Conservation (phyloP, 1,140 invertebrate genomes). For the Coboldia fuscipes region DNA sequence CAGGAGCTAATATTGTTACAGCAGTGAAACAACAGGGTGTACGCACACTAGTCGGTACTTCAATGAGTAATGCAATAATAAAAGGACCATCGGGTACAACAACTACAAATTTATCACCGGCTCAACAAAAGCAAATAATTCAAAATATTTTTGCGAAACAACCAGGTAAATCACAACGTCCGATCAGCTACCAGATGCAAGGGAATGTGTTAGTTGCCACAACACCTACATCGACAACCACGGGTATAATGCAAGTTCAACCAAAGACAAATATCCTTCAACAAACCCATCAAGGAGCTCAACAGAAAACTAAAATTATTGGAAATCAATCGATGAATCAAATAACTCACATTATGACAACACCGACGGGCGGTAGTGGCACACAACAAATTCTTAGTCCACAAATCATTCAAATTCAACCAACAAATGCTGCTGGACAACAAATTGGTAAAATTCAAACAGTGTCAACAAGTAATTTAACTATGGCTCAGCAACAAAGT, state of each 20-base stretch:
- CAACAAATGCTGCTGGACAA: background rate
- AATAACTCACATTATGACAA: too few species aligned
- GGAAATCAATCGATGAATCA: too few species aligned
- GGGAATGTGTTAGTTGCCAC: slow-evolving; percentile 1
- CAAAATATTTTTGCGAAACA: slow-evolving; percentile 2
- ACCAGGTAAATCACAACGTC: slow-evolving; percentile 2
- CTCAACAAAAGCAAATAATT: slow-evolving; percentile 13
- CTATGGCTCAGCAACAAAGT: slow-evolving; percentile 23
- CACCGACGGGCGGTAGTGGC: too few species aligned
- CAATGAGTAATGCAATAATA: slow-evolving; percentile 1
- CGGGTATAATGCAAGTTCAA: slow-evolving; percentile 1
- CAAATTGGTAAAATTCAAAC: slow-evolving; percentile 7
- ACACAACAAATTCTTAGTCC: too few species aligned
- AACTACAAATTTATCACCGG: slow-evolving; percentile 10
- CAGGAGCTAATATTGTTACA: too few species aligned
- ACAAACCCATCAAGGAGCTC: too few species aligned
- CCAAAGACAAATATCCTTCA: too few species aligned
- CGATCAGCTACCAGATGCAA: background rate
- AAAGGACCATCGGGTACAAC: slow-evolving; percentile 7
- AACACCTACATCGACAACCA: slow-evolving; percentile 1
- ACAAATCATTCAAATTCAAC: slow-evolving; percentile 6
- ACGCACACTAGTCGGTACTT: background rate
- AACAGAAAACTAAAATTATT: too few species aligned
- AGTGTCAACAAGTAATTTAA: slow-evolving; percentile 13
- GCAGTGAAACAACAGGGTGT: too few species aligned